Percentiles rank a stretch among this genome's conserved stretches.
phyloP scores from a whole-genome alignment of 2,797 vertebrate species.

The Sebastolobus altivelis region DNA sequence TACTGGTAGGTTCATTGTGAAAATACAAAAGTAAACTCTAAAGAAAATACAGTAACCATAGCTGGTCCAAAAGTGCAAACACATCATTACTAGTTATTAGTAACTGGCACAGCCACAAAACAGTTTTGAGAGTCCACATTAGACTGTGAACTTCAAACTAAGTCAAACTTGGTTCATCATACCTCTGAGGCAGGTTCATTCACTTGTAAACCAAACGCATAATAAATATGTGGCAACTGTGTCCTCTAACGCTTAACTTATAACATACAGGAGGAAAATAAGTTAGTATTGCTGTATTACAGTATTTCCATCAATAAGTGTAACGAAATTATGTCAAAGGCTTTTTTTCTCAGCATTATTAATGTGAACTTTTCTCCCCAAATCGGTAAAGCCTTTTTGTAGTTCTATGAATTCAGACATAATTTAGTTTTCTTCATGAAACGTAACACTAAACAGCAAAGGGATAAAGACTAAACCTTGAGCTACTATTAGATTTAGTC shows the following conservation, averaged over 20 bases:
- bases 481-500: constrained; percentile 47
- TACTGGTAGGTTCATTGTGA: constrained; percentile 27
- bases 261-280: constrained; percentile 51
- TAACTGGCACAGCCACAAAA: constrained; percentile 57
- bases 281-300: constrained; percentile 38
- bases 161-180: constrained; percentile 13
- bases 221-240: constrained; percentile 54
- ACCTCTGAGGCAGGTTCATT: constrained; percentile 42
- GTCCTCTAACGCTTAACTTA: constrained; percentile 23
- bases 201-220: constrained; percentile 42
- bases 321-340: constrained; percentile 2
- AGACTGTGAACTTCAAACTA: constrained; percentile 1
- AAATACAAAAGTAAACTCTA: constrained; percentile 71
- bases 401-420: constrained; percentile 7
- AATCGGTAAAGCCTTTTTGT: constrained; percentile 16
- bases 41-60: constrained; percentile 72
- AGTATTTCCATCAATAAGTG: background rate
- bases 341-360: constrained; percentile 1
- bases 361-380: background rate
- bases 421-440: constrained; percentile 9
- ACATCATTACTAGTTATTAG: constrained; percentile 47
- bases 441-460: constrained; percentile 30
- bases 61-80: constrained; percentile 82
- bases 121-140: background rate
- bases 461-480: background rate